phyloP scores from a whole-genome alignment of 2,113 vertebrate genomes.

The Tyrannus savana region DNA sequence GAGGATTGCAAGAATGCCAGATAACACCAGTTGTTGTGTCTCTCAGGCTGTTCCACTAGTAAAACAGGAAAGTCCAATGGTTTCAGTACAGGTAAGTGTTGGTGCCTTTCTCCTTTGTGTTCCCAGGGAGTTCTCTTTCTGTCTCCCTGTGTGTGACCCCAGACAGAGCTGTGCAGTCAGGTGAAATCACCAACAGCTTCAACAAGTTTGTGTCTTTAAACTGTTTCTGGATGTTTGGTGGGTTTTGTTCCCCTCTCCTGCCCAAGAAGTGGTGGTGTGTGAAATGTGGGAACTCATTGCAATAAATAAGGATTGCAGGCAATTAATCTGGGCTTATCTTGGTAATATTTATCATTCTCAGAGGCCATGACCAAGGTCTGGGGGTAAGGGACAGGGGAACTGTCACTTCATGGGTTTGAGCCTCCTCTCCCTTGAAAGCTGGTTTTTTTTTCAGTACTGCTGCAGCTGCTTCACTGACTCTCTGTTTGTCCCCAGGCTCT shows the following conservation, averaged over 20 bases:
- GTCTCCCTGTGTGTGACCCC: neutral
- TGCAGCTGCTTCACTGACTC: neutral
- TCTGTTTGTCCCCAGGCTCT: neutral
- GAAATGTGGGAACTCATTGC: neutral
- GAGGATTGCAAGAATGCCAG: neutral
- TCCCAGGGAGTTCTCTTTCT: neutral
- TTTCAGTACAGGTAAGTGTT: neutral
- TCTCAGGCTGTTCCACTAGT: neutral
- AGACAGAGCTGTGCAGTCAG: neutral
- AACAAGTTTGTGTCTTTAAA: neutral
- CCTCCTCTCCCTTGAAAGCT: neutral
- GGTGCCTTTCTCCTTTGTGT: neutral
- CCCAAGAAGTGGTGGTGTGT: neutral
- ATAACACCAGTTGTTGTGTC: accelerated
- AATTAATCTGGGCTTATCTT: neutral
- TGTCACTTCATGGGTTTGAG: neutral
- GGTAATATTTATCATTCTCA: neutral
- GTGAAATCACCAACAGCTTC: neutral
- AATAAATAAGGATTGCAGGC: neutral
- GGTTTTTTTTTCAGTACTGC: neutral
- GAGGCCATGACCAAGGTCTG: neutral
- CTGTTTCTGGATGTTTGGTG: neutral
- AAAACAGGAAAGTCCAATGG: neutral
- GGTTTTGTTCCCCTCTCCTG: neutral
- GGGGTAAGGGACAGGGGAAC: neutral